Evolutionary conservation across 2,888 invertebrate genomes (phyloP).

Genomic region (Orchesella flavescens): DNA sequence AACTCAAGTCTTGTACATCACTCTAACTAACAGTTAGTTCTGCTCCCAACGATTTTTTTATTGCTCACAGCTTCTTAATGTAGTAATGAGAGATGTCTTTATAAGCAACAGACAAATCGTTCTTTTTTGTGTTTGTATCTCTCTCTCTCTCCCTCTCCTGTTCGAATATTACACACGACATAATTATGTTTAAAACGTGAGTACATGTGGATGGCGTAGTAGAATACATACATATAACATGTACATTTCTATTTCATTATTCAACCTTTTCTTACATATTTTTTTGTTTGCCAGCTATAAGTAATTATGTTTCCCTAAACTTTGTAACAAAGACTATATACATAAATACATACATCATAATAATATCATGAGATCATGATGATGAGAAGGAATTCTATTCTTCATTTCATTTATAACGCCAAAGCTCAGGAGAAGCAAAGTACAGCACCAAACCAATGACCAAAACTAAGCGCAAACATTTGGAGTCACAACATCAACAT

Average conservation of each 20-base stretch:
- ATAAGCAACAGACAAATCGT: slow-evolving; percentile 47
- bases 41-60: neutral
- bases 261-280: slow-evolving; percentile 39
- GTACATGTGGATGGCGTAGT: slow-evolving; percentile 16
- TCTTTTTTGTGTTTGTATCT: slow-evolving; percentile 31
- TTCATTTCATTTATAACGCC: slow-evolving; percentile 15
- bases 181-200: slow-evolving; percentile 57
- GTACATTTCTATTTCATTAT: slow-evolving; percentile 35
- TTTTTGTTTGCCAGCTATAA: slow-evolving; percentile 15
- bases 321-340: slow-evolving; percentile 22
- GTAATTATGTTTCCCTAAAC: slow-evolving; percentile 39
- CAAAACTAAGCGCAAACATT: slow-evolving; percentile 12
- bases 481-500: neutral
- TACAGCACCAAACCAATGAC: slow-evolving; percentile 21
- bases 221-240: slow-evolving; percentile 7
- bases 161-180: slow-evolving; percentile 55
- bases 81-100: slow-evolving; percentile 44
- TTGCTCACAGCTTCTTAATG: slow-evolving; percentile 25
- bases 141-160: neutral
- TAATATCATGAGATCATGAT: neutral
- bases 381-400: slow-evolving; percentile 20
- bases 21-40: neutral
- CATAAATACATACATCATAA: slow-evolving; percentile 1
- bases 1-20: no score
- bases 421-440: neutral